Evolutionary conservation across 37 sponge, comb jelly and placozoan genomes (phyloP), one percentile per base, ranked within the genome.

Genomic region (Amphimedon queenslandica): DNA sequence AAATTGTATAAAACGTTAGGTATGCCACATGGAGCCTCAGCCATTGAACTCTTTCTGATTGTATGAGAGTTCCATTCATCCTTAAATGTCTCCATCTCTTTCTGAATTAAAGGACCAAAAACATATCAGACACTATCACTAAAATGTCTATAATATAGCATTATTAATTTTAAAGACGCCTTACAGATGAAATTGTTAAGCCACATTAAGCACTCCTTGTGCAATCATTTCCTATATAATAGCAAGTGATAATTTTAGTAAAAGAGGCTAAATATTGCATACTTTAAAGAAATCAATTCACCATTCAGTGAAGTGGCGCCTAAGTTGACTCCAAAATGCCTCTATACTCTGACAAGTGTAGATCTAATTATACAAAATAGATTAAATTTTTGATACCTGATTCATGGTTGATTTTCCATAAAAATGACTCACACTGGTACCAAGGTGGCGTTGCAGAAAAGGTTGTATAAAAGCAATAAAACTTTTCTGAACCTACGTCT

Each of bases 401-500:
- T 80, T 80, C 1, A 65, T 2, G 6, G 66, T 58, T 2, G 81
- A 80, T 4, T 24, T 76, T 0, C 81, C 81, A 80, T 80, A 72
- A 2, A 42, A 51, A 57, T 40, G 41, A 28, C 40, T 41, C 13
- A 18, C 18, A 21, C 10, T 65, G 27, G 55, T 65, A 23, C 61
- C 81, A 64, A 40, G 23, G 6, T 72, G 42, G 20, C 73, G 64
- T 47, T 47, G 53, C 4, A 80, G 23, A 28, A 38, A 2, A 29
- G 65, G 74, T 37, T 80, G 81, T 3, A 80, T 51, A 28, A 64
- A 13, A 16, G 67, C 73, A 3, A 79, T 32, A 4, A 64, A 11
- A 37, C 10, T 80, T 80, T 60, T 80, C 81, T 28, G 81, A 72
- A 1, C 81, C 81, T 23, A 32, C 11, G 40, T 80, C 81, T 11